These are phyloP conservation scores for Calyptomena viridis DNA, from an alignment of 2,113 vertebrate genomes.

Conservation along the genomic window DNA sequence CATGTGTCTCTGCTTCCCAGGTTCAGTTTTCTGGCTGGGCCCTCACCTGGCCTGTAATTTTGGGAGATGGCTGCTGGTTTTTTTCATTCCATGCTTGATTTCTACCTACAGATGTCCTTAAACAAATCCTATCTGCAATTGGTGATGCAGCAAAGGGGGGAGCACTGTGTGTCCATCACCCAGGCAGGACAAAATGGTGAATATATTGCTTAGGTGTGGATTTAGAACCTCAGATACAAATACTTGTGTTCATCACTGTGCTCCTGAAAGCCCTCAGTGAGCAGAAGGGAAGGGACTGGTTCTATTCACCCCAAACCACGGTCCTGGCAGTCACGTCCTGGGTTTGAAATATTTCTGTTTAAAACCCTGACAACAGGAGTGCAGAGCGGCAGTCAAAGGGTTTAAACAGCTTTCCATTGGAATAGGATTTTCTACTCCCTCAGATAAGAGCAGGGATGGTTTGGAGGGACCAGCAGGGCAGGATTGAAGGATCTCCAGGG, in stretches of 20 bases:
- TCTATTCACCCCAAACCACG: not conserved
- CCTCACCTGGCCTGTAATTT: not conserved
- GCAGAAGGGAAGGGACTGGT: not conserved
- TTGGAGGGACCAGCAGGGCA: not conserved
- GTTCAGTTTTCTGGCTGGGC: not conserved
- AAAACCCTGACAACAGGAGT: not conserved
- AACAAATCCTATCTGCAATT: not conserved
- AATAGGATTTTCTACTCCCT: not conserved
- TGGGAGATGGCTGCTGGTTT: not conserved
- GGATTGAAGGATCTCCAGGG: not conserved
- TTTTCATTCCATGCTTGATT: not conserved
- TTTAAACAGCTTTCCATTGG: not conserved
- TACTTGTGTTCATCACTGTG: accelerated
- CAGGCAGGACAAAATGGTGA: not conserved
- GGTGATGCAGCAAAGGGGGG: not conserved
- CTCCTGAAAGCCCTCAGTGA: not conserved
- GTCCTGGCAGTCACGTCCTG: not conserved
- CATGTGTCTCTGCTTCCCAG: not conserved
- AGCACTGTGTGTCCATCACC: not conserved
- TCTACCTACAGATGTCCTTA: not conserved
- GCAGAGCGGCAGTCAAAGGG: not conserved
- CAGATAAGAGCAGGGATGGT: too few relatives aligned
- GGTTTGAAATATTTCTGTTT: not conserved
- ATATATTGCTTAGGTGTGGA: not conserved
- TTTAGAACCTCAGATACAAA: not conserved